These are phyloP conservation scores for Hippocampus barbouri DNA, from an alignment of 2,113 vertebrate species.

Conservation along the genomic window DNA sequence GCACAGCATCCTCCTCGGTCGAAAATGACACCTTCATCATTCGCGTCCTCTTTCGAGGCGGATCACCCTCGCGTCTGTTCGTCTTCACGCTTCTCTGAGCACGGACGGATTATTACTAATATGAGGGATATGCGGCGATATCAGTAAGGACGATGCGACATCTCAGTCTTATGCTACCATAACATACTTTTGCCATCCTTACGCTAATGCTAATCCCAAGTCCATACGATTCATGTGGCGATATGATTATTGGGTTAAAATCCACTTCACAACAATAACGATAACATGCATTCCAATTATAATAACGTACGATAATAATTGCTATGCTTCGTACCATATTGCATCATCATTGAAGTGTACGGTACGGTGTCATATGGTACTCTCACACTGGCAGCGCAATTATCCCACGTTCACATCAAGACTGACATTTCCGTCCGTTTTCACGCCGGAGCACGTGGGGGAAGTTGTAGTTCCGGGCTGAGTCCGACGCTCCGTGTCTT, in stretches of 20 bases:
- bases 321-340: neutral
- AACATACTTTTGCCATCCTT: neutral
- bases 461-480: neutral
- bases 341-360: neutral
- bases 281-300: neutral
- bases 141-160: neutral
- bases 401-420: neutral
- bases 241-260: neutral
- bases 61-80: neutral
- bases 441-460: neutral
- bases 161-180: neutral
- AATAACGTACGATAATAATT: neutral
- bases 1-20: constrained; percentile 41
- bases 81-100: neutral
- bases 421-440: constrained; percentile 1
- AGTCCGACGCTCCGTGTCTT: neutral
- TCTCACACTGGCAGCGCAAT: neutral
- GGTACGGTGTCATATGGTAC: neutral
- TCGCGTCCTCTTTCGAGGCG: neutral
- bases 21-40: constrained; percentile 41
- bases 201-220: neutral
- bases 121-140: neutral
- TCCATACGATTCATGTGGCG: neutral
- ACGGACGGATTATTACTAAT: neutral
- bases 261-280: neutral